Percentiles rank a stretch among this genome's conserved stretches.
Conservation (phyloP, 2,113 vertebrate genomes). For the Nicator chloris region DNA sequence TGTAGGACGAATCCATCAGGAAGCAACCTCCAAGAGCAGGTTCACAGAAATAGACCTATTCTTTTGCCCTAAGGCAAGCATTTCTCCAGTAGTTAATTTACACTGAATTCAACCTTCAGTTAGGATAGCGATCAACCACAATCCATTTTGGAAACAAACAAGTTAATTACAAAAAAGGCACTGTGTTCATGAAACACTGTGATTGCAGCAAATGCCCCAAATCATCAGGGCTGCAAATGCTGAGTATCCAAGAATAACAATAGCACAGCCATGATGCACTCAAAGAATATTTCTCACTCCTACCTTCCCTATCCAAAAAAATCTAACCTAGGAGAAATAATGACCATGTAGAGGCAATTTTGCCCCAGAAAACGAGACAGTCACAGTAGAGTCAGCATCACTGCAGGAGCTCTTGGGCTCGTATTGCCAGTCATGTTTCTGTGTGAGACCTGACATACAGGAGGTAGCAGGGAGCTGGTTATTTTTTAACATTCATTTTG, state of each 20-base stretch:
- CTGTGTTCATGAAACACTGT: background rate
- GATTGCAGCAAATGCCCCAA: background rate
- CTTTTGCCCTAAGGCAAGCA: background rate
- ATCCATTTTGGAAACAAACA: background rate
- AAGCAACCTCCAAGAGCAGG: background rate
- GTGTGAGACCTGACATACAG: background rate
- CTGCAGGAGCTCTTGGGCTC: background rate
- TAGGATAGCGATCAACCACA: background rate
- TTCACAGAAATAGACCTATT: background rate
- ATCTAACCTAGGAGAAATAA: background rate
- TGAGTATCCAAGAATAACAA: background rate
- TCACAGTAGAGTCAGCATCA: background rate
- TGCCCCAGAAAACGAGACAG: background rate
- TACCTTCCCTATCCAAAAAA: background rate
- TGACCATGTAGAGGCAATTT: background rate
- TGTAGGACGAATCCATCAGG: background rate
- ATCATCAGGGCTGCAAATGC: background rate
- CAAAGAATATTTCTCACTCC: background rate
- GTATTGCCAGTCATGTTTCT: background rate
- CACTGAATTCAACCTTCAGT: background rate
- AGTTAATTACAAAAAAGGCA: background rate
- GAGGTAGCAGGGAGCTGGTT: background rate
- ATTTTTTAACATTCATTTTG: background rate
- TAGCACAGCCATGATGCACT: fast-evolving
- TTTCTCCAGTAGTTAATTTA: background rate